phyloP scores from a whole-genome alignment of 2,113 vertebrate species.

The Piprites chloris region DNA sequence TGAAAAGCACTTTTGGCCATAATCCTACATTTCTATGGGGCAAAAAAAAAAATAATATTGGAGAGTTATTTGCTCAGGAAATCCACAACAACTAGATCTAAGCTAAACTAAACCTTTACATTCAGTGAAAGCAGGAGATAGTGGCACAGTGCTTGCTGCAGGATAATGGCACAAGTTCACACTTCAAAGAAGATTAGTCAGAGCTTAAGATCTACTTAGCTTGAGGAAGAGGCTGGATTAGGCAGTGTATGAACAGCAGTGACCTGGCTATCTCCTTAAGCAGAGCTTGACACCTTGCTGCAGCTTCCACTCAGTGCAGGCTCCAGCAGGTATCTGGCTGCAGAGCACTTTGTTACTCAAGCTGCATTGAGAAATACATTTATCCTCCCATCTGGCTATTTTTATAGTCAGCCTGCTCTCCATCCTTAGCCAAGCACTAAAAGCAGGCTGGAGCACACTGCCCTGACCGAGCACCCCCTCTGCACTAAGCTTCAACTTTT shows the following conservation, averaged over 20 bases:
- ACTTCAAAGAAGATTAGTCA: conserved; percentile 48
- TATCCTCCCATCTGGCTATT: neutral
- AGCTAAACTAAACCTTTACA: neutral
- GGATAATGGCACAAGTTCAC: neutral
- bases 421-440: neutral
- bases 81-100: neutral
- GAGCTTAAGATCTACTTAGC: conserved; percentile 22
- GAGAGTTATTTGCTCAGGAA: neutral
- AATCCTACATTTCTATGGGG: neutral
- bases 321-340: neutral
- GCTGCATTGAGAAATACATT: neutral
- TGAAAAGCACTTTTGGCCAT: neutral
- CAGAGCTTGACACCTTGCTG: conserved; percentile 15
- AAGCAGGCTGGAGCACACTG: neutral
- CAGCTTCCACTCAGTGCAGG: neutral
- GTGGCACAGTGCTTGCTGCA: neutral
- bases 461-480: neutral
- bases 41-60: neutral
- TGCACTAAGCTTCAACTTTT: neutral
- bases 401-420: neutral
- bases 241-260: neutral
- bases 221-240: conserved; percentile 44
- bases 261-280: conserved; percentile 9
- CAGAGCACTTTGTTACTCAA: neutral
- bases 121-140: neutral